Evolutionary conservation across 2,888 invertebrate genomes (phyloP).

Genomic region (Tetrapedia diversipes): DNA sequence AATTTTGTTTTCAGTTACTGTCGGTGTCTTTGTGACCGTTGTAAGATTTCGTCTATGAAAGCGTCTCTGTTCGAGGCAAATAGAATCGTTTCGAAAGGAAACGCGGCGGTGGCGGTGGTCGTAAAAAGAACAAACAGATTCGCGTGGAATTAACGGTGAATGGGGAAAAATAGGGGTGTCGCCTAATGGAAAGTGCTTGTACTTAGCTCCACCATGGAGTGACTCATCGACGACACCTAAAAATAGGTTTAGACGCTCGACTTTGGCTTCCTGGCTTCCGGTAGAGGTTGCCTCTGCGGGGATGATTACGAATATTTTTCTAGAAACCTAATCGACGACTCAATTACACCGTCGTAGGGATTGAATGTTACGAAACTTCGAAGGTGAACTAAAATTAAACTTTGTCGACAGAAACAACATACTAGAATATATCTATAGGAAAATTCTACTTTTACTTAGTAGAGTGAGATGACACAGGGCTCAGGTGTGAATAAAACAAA

Average conservation of each 20-base stretch:
- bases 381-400: too few relatives aligned
- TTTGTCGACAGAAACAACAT: too few relatives aligned
- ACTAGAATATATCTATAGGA: too few relatives aligned
- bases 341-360: too few relatives aligned
- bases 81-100: slow-evolving; percentile 21
- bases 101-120: neutral
- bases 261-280: slow-evolving; percentile 18
- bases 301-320: too few relatives aligned
- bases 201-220: slow-evolving; percentile 15
- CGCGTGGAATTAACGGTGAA: slow-evolving; percentile 55
- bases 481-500: too few relatives aligned
- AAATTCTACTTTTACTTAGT: too few relatives aligned
- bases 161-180: slow-evolving; percentile 27
- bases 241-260: slow-evolving; percentile 38
- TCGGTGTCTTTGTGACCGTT: slow-evolving; percentile 2
- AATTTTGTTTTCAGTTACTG: slow-evolving; percentile 36
- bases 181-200: slow-evolving; percentile 63
- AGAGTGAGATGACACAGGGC: too few relatives aligned
- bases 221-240: slow-evolving; percentile 33
- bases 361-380: too few relatives aligned
- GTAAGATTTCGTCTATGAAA: slow-evolving; percentile 33
- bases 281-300: neutral
- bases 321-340: too few relatives aligned
- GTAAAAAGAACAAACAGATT: slow-evolving; percentile 55
- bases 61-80: slow-evolving; percentile 25